phyloP scores from a whole-genome alignment of 1,140 invertebrate species.

The Drosophila dunni region DNA sequence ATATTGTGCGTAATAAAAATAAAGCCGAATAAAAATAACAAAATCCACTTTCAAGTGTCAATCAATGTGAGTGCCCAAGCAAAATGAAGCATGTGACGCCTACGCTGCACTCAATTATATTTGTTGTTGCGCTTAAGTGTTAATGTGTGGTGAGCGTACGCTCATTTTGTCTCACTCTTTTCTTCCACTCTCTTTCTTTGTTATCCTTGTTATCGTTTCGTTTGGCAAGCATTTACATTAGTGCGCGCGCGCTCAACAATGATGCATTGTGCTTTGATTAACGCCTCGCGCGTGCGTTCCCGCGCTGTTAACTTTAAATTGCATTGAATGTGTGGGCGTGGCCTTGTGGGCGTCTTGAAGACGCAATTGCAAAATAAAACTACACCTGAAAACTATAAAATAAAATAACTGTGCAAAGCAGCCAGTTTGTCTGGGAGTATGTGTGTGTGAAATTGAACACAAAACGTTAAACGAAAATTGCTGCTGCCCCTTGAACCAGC shows the following conservation, averaged over 20 bases:
- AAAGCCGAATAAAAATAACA: conserved; percentile 39
- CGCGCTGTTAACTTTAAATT: conserved; percentile 44
- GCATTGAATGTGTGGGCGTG: conserved; percentile 35
- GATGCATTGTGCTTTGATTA: conserved; percentile 59
- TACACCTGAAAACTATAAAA: conserved; percentile 68
- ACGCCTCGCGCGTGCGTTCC: conserved; percentile 44
- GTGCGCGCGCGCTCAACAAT: conserved; percentile 44
- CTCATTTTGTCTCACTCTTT: conserved; percentile 23
- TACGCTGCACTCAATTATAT: conserved; percentile 19
- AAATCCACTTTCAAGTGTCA: conserved; percentile 65
- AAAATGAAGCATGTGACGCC: conserved; percentile 15
- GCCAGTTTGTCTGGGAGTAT: conserved; percentile 2
- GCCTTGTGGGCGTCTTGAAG: conserved; percentile 10
- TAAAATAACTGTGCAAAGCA: conserved; percentile 10
- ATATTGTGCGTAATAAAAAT: conserved; percentile 33
- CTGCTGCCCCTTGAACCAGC: conserved; percentile 67
- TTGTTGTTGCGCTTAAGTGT: conserved; percentile 37
- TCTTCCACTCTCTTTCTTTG: conserved; percentile 11
- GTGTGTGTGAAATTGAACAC: conserved; percentile 31
- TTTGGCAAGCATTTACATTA: conserved; percentile 60
- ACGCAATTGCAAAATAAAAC: conserved; percentile 49
- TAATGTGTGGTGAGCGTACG: background rate
- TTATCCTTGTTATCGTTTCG: conserved; percentile 58
- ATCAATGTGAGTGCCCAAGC: conserved; percentile 43
- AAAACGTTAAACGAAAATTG: conserved; percentile 53